Evolutionary conservation across 2,797 vertebrate genomes (phyloP).

Genomic region (Danionella dracula): DNA sequence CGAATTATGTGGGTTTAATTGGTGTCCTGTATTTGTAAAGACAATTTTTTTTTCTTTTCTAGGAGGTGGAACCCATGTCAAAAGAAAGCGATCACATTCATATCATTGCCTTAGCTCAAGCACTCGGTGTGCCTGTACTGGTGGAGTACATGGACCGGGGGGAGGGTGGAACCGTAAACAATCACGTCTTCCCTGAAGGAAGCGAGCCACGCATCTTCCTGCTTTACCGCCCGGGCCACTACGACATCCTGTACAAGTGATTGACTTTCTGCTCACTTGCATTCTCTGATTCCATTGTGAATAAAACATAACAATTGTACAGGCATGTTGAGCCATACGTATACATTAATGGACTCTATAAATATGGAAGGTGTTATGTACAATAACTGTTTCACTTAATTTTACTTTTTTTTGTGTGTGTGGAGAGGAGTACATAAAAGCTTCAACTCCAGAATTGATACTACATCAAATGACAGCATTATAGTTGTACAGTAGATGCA

Average conservation of each 20-base stretch:
- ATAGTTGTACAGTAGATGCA: constrained; percentile 77
- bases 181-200: constrained; percentile 89
- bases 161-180: constrained; percentile 87
- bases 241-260: constrained; percentile 96
- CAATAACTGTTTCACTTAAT: constrained; percentile 42
- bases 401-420: too few relatives aligned
- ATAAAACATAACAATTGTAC: constrained; percentile 44
- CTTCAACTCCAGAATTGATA: too few relatives aligned
- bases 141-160: constrained; percentile 97
- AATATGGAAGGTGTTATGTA: too few relatives aligned
- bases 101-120: constrained; percentile 92
- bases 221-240: constrained; percentile 92
- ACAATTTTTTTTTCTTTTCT: neutral
- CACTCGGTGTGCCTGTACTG: constrained; percentile 83
- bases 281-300: constrained; percentile 34
- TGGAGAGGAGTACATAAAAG: too few relatives aligned
- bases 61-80: constrained; percentile 96
- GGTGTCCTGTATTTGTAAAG: too few relatives aligned
- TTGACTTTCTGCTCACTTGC: constrained; percentile 1
- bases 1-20: too few relatives aligned
- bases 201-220: constrained; percentile 89
- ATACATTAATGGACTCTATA: constrained; percentile 53
- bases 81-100: constrained; percentile 97
- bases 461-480: constrained; percentile 67
- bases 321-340: constrained; percentile 57